Evolutionary conservation across 2,888 invertebrate genomes (phyloP).

Genomic region (Netelia virgata): DNA sequence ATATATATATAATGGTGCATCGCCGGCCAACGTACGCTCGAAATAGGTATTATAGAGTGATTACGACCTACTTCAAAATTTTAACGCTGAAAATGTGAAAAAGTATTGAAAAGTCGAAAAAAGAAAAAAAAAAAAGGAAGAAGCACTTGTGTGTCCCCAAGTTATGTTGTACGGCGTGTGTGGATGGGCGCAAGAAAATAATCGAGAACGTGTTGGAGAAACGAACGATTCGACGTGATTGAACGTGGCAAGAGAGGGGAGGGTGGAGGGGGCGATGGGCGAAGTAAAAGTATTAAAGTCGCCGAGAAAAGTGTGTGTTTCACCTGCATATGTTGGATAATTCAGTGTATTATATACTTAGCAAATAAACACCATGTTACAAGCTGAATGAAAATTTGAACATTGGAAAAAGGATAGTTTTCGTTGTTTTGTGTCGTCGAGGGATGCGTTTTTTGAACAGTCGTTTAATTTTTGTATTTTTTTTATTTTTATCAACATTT

Average conservation of each 20-base stretch:
- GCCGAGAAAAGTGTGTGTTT: conserved; percentile 79
- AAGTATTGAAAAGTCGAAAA: conserved; percentile 7
- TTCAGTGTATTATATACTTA: conserved; percentile 81
- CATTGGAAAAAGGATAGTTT: too few relatives aligned
- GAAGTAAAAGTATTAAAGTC: conserved; percentile 79
- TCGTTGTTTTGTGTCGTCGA: too few relatives aligned
- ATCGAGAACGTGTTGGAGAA: conserved; percentile 9
- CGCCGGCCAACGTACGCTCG: conserved; percentile 48
- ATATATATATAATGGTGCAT: conserved; percentile 43
- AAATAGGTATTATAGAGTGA: conserved; percentile 26
- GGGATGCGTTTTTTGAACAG: not conserved
- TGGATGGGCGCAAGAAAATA: not conserved
- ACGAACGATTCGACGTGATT: conserved; percentile 41
- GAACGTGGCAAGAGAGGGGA: conserved; percentile 23
- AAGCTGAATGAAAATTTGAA: conserved; percentile 45
- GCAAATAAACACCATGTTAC: conserved; percentile 76
- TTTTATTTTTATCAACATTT: not conserved
- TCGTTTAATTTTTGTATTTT: not conserved
- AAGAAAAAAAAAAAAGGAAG: not conserved
- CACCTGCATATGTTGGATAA: conserved; percentile 78
- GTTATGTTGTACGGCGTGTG: conserved; percentile 12
- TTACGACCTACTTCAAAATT: conserved; percentile 52
- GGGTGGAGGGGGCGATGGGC: conserved; percentile 42
- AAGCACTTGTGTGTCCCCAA: not conserved
- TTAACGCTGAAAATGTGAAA: conserved; percentile 17